These are phyloP conservation scores for Andrena chrysosceles DNA, from an alignment of 2,888 invertebrate genomes.

Conservation along the genomic window DNA sequence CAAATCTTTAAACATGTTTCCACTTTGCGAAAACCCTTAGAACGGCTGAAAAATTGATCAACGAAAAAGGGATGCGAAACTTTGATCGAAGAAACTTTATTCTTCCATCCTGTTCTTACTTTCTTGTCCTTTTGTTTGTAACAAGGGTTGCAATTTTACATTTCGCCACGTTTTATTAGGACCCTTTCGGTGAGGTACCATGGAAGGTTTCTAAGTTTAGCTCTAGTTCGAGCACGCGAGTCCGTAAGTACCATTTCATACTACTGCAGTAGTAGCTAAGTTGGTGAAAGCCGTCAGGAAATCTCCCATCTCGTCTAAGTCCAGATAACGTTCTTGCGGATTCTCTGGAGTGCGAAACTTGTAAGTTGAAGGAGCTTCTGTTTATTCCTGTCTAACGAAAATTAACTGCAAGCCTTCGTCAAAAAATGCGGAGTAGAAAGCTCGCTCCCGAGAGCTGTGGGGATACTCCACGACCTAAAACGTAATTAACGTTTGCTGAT, in stretches of 20 bases:
- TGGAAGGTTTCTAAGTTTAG: conserved; percentile 1
- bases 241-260: neutral
- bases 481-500: neutral
- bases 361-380: neutral
- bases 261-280: neutral
- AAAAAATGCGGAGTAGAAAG: neutral
- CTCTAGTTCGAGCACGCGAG: conserved; percentile 4
- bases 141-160: neutral
- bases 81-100: no score
- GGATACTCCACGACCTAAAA: neutral
- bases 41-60: no score
- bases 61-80: no score
- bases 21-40: no score
- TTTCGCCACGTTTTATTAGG: neutral
- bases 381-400: conserved; percentile 10
- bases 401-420: neutral
- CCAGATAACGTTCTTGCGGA: conserved; percentile 6
- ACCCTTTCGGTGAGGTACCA: neutral
- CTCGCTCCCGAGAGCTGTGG: neutral
- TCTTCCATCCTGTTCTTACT: no score
- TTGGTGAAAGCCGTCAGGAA: neutral
- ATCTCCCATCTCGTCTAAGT: conserved; percentile 4
- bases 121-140: no score
- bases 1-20: no score
- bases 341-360: conserved; percentile 8